Base-by-base conservation (phyloP, 2,113 vertebrate species). In the Trichechus manatus region DNA sequence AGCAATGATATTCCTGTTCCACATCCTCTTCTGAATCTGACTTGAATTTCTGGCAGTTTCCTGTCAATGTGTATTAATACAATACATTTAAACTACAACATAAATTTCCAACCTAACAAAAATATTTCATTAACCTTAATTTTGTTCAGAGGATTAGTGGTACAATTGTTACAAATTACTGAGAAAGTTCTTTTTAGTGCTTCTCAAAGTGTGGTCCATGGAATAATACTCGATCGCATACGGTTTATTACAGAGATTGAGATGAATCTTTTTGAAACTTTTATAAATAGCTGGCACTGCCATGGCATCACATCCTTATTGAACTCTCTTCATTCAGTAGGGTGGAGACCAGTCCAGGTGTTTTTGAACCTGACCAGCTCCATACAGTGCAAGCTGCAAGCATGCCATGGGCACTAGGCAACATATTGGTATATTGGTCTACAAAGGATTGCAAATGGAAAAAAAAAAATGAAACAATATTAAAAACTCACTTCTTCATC, bases 341-440 rank as follows among this genome's bases (percentile, higher is more conserved):
- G 5, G 14, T 8, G 2, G 31, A 36, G 42, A 33, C 4, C 5
- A 61, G 27, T 36, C 13, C 27, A 64, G 50, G 53, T 8, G 15
- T 68, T 77, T 42, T 3, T 33, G 39, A 78, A 72, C 13, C 8
- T 59, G 10, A 31, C 0, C 6, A 50, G 59, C 19, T 13, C 1
- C 2, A 5, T 15, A 11, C 14, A 20, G 2, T 33, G 6, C 31
- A 15, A 14, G 27, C 19, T 61, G 6, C 6, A 11, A 44, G 23
- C 3, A 3, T 4, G 5, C 31, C 53, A 2, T 33, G 6, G 11
- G 17, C 6, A 13, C 3, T 6, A n/a, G 29, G 36, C 3, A n/a
- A 56, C 59, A 63, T 6, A 39, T 39, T 9, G 1, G 20, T 9
- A 15, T 39, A 25, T 14, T 20, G 47, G 23, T 13, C 8, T 22